Evolutionary conservation across 2,888 invertebrate species (phyloP), one percentile per base, ranked within the genome.

Genomic region (Himalopsyche anomala): DNA sequence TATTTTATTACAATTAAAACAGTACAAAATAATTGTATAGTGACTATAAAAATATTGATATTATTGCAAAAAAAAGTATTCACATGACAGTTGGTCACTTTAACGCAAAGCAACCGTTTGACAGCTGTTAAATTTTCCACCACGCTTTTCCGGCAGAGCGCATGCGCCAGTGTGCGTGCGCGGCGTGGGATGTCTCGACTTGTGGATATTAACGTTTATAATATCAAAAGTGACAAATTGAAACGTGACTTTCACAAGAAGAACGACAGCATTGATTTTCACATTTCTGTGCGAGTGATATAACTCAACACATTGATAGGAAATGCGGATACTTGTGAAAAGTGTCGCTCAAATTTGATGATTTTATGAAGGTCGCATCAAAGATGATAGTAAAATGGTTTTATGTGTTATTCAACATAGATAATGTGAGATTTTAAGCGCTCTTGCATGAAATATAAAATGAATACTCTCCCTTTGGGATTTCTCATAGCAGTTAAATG

Each of bases 111-210:
- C 62, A 28, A 9, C 79, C 42, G 42, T 82, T 40, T 85, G 85
- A 85, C 85, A 85, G 85, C 82, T 85, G 85, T 42, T 9, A 82
- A 69, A 69, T 55, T 45, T 79, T 85, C 56, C 19, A 79, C 85
- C 85, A 85, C 85, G 85, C 79, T 85, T 85, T 85, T 55, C 54
- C n/a, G 45, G 3, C 36, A 85, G 9, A 11, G 85, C 85, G 85
- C 85, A 85, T 82, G 85, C 85, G 38, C 80, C 40, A 40, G 81
- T 81, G 84, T 85, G 38, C 42, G 83, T 74, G 83, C 83, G 28
- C 62, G 62, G 62, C 62, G 19, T 62, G 62, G 19, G 9, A n/a
- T 19, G 28, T 62, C 28, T 62, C 6, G 62, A 62, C 62, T 62
- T 62, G 62, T 62, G 62, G 62, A 62, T 62, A 62, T 62, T 62